phyloP scores from a whole-genome alignment of 2,888 invertebrate species.

The Acronicta psi region DNA sequence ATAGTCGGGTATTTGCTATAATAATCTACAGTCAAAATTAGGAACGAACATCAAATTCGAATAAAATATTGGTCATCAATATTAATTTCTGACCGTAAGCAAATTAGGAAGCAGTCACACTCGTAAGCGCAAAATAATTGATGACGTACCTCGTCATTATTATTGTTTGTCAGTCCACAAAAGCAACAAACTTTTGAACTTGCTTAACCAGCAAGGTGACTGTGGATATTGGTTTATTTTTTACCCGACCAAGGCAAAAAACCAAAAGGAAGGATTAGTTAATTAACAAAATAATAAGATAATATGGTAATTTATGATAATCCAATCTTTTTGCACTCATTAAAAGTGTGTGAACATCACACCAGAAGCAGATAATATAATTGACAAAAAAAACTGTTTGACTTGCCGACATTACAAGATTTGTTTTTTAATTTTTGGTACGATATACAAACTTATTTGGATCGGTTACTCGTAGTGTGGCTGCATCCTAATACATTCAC shows the following conservation, averaged over 20 bases:
- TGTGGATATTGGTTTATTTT: background rate
- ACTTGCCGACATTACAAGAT: too few relatives aligned
- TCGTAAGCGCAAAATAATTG: slow-evolving; percentile 29
- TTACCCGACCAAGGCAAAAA: too few relatives aligned
- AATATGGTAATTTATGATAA: too few relatives aligned
- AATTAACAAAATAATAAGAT: background rate
- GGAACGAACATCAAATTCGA: slow-evolving; percentile 33
- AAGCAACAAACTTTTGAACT: too few relatives aligned
- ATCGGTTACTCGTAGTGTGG: background rate
- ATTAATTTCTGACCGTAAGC: slow-evolving; percentile 25
- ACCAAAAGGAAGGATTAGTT: too few relatives aligned
- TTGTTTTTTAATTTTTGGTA: too few relatives aligned
- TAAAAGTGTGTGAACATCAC: too few relatives aligned
- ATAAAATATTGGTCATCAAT: slow-evolving; percentile 23
- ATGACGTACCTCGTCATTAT: slow-evolving; percentile 4
- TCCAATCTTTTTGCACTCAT: too few relatives aligned
- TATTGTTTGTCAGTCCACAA: background rate
- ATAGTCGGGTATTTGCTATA: background rate
- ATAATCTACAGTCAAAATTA: slow-evolving; percentile 19
- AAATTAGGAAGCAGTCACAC: slow-evolving; percentile 31
- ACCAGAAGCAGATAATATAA: too few relatives aligned
- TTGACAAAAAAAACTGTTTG: too few relatives aligned
- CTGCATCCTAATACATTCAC: slow-evolving; percentile 24
- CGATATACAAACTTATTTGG: too few relatives aligned
- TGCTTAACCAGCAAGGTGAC: background rate